Evolutionary conservation across 1,140 invertebrate species (phyloP), one percentile per base, ranked within the genome.

Genomic region (Camponotus vicinus): DNA sequence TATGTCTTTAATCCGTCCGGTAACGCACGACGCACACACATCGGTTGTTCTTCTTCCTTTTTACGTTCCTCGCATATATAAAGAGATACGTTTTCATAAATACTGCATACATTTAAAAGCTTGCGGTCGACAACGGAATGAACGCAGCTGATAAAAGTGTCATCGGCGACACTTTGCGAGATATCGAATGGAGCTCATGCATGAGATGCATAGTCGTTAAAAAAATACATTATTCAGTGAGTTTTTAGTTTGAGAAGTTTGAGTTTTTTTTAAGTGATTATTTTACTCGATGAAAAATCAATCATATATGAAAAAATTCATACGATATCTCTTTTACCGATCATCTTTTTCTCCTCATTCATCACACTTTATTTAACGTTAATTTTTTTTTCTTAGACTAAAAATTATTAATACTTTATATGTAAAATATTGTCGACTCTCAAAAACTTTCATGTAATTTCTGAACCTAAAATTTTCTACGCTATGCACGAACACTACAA

Each of bases 1-100:
- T 87, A 89, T 90, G 85, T 87, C 75, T 89, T 89, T 86, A 89
- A 89, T 90, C 61, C 76, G 32, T 52, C 70, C 45, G 57, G 37
- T n/a, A 73, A 57, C 75, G 71, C 27, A 42, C 13, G 21, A 8
- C 82, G 32, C 27, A 78, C 27, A 78, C 83, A 49, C 64, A 52
- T 52, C 71, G 82, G 76, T 77, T 42, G 66, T 83, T 66, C 42
- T 11, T 34, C 40, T 37, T 15, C 27, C 49, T 80, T 82, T 82
- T 82, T 82, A 82, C 11, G 37, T 45, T 15, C 8, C 21, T 32
- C n/a, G 13, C 63, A 66, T 63, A 57, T 75, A 73, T 70, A 80
- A 57, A 71, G 49, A 63, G 40, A 27, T 52, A 52, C 55, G n/a
- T 61, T 61, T 52, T 27, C 40, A 34, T 61, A 8, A 70, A 73